Base-by-base conservation (phyloP, 2,113 vertebrate species). In the Glaucidium brasilianum region DNA sequence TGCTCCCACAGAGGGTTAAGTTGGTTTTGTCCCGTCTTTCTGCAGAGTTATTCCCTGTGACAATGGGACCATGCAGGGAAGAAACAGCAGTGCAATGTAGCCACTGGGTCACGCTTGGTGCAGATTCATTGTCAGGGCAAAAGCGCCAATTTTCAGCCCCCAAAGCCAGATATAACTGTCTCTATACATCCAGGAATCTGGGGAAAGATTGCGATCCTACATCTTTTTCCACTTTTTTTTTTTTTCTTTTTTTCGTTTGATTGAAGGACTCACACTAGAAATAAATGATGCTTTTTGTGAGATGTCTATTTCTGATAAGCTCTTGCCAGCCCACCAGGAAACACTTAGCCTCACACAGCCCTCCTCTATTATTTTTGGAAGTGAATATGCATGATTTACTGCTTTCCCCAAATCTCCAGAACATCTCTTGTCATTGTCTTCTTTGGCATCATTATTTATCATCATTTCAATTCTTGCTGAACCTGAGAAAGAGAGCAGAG, bases 61-160 rank as follows among this genome's bases (percentile, higher is more conserved):
- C 32, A 8, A 1, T 5, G 0, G 9, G 22, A 22, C 30, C 6
- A 4, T 2, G 23, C 0, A 1, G 34, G 34, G 22, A 22, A 30
- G 5, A 9, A 63, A n/a, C 25, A 66, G 7, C n/a, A 49, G 25
- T 20, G 3, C 5, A 4, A 26, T 0, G 0, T 0, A 25, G 20
- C 17, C 43, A 0, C 26, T 5, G 60, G 5, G n/a, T 62, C n/a
- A 43, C 2, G 0, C 20, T 13, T 50, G 5, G 4, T 5, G 6
- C 12, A 7, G 21, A 15, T 35, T 53, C 20, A 34, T 53, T 12
- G 5, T 22, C 19, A 32, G n/a, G 47, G 50, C 4, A 32, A 62
- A 47, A 55, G 3, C 3, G 30, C 7, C 9, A 9, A 12, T 80
- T 80, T 80, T 21, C 75, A 63, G 20, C 25, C 37, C 43, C 10